Percentiles rank a stretch among this genome's conserved stretches.
These are phyloP conservation scores for Amiota minor DNA, from an alignment of 2,888 invertebrate genomes.

Conservation along the genomic window DNA sequence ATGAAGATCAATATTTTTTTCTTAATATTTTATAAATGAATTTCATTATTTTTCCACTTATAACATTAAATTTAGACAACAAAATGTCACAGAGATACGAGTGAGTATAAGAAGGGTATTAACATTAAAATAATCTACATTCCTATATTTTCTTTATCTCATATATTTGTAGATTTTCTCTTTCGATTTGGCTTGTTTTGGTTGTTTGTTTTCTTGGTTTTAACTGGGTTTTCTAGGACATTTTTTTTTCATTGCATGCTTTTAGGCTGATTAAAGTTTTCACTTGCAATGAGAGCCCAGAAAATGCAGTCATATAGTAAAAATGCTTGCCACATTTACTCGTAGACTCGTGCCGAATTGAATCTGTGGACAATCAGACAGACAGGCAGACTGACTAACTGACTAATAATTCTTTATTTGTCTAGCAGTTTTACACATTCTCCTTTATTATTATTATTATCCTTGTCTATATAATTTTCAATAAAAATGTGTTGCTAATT, in stretches of 20 bases:
- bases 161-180: too few relatives aligned
- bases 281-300: not conserved
- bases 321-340: too few relatives aligned
- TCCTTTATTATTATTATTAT: not conserved
- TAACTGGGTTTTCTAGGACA: not conserved
- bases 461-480: not conserved
- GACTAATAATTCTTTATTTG: not conserved
- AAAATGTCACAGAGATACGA: too few relatives aligned
- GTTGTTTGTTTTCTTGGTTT: not conserved
- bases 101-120: too few relatives aligned
- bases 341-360: constrained; percentile 2
- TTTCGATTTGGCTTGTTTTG: not conserved
- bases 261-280: constrained; percentile 17
- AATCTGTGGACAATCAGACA: not conserved
- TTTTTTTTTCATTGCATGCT: constrained; percentile 5
- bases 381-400: not conserved
- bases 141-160: too few relatives aligned
- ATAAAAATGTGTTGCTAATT: not conserved
- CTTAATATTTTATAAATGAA: too few relatives aligned
- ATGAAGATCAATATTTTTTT: too few relatives aligned
- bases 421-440: not conserved
- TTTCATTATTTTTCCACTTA: too few relatives aligned
- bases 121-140: too few relatives aligned
- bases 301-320: not conserved
- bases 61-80: too few relatives aligned